Evolutionary conservation across 2,113 vertebrate genomes (phyloP), one percentile per base, ranked within the genome.

Genomic region (Sander vitreus): DNA sequence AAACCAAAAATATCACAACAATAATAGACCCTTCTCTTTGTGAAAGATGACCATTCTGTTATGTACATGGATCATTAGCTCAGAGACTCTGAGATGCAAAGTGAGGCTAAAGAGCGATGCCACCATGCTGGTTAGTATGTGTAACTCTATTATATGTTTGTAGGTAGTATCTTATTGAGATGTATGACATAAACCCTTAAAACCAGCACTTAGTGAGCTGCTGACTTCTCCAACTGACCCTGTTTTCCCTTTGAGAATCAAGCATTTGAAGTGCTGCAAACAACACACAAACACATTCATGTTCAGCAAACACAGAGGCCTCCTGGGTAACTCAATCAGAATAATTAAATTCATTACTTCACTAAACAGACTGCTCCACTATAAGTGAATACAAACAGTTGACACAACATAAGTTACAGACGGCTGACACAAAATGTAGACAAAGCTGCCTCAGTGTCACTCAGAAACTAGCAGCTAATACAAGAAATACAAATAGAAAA

Each of bases 261-360:
- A 15, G 15, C 54, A 9, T 55, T 58, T 30, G 9, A 69, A 45
- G 57, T 2, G 11, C 73, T n/a, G 43, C 63, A 11, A 66, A 71
- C n/a, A 58, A 30, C 67, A 53, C 47, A 59, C 21, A 19, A 74
- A 47, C 78, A 39, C 50, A 47, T 50, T 69, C 51, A 64, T 5
- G 55, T 45, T 64, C 1, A 54, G 39, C 65, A n/a, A 30, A 48
- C 76, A 39, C 78, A n/a, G 27, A 19, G 54, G 63, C 19, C 45
- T 66, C 18, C 51, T 62, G 53, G 33, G 62, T 87, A 83, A 86
- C 71, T 86, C 66, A 33, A 48, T 81, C 73, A 64, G 25, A 79
- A 33, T 86, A 81, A 89, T 85, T 73, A 1, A 65, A 82, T 90
- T 84, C 39, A 86, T 91, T 90, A 75, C 73, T 78, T 84, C 45